Percentiles rank a stretch among this genome's conserved stretches.
These are phyloP conservation scores for Leptonema lineaticorne DNA, from an alignment of 1,140 invertebrate genomes.

Conservation along the genomic window DNA sequence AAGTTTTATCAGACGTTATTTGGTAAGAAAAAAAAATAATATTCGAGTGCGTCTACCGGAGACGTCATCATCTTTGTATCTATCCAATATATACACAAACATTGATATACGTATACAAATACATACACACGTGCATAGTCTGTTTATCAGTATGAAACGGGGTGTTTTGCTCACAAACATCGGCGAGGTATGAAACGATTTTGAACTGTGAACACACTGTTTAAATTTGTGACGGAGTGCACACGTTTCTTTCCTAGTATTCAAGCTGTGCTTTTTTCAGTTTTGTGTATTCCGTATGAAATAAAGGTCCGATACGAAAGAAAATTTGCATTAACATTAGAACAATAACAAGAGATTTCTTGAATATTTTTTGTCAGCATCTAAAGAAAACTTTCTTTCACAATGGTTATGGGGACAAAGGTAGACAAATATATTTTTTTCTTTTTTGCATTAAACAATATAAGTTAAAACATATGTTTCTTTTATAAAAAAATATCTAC, in stretches of 20 bases:
- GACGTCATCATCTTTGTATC: constrained; percentile 3
- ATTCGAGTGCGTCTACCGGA: background rate
- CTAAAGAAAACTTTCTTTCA: background rate
- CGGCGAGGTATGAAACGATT: background rate
- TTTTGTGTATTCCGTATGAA: too few relatives aligned
- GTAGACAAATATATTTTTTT: constrained; percentile 9
- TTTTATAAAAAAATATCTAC: too few relatives aligned
- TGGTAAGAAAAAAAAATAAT: too few relatives aligned
- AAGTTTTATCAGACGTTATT: background rate
- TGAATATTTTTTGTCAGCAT: background rate
- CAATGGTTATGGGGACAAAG: constrained; percentile 39
- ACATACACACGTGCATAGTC: too few relatives aligned
- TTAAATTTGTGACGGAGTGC: constrained; percentile 41
- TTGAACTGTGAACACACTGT: constrained; percentile 30
- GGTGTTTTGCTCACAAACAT: background rate
- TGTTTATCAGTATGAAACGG: constrained; percentile 9
- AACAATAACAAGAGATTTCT: too few relatives aligned
- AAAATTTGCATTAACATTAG: background rate
- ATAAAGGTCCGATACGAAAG: too few relatives aligned
- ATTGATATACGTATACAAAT: constrained; percentile 16
- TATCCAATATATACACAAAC: background rate
- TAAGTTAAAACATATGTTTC: too few relatives aligned
- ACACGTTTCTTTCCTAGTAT: too few relatives aligned
- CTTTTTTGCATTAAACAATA: background rate
- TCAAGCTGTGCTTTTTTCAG: too few relatives aligned